Percentiles rank a stretch among this genome's conserved stretches.
Conservation (phyloP, 2,888 invertebrate genomes). For the Amaurobius ferox region DNA sequence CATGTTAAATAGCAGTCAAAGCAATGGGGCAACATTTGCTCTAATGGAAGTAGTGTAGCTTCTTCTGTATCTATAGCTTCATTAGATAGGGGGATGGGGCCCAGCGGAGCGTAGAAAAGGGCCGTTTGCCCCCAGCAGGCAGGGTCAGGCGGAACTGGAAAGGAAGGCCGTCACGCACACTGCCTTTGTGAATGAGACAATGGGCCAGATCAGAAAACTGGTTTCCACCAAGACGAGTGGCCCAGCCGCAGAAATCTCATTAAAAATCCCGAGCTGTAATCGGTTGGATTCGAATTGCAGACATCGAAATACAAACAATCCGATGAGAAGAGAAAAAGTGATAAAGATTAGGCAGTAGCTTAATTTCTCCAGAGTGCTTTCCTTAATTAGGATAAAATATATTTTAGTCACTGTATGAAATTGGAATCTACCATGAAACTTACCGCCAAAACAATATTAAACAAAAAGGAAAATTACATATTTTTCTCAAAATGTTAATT, state of each 20-base stretch:
- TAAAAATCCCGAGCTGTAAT: slow-evolving; percentile 29
- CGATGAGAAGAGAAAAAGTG: too few species aligned
- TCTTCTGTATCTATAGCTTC: slow-evolving; percentile 28
- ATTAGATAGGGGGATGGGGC: slow-evolving; percentile 33
- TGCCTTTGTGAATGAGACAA: slow-evolving; percentile 69
- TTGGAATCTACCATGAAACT: too few species aligned
- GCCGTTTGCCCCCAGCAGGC: slow-evolving; percentile 70
- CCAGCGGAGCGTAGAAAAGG: slow-evolving; percentile 60
- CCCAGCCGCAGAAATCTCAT: slow-evolving; percentile 35
- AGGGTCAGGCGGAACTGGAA: slow-evolving; percentile 67
- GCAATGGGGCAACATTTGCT: slow-evolving; percentile 26
- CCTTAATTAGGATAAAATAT: too few species aligned
- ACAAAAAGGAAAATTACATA: too few species aligned
- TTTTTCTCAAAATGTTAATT: too few species aligned
- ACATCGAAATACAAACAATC: not conserved
- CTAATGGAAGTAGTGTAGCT: slow-evolving; percentile 31
- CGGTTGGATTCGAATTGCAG: slow-evolving; percentile 10
- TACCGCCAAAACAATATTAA: too few species aligned
- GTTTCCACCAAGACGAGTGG: slow-evolving; percentile 38
- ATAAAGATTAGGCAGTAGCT: too few species aligned
- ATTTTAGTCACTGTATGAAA: too few species aligned
- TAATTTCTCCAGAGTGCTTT: too few species aligned
- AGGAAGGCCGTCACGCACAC: slow-evolving; percentile 59
- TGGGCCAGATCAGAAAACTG: slow-evolving; percentile 56
- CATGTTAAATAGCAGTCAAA: slow-evolving; percentile 36